These are phyloP conservation scores for Chiloscyllium plagiosum DNA, from an alignment of 2,113 vertebrate genomes.

Conservation along the genomic window DNA sequence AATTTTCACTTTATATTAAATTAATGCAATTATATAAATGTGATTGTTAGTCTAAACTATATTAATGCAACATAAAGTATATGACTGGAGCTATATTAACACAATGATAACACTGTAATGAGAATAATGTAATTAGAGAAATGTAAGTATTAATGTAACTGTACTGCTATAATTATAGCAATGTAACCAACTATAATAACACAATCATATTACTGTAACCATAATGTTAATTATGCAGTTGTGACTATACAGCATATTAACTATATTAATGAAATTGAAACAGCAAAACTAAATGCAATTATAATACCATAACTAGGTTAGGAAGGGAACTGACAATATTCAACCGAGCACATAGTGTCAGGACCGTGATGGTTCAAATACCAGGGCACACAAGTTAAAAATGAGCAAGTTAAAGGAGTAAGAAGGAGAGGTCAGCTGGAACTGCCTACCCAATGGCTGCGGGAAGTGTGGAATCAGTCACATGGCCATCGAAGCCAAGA, in stretches of 20 bases:
- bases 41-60: constrained; percentile 22
- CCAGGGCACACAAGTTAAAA: neutral
- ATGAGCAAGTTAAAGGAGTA: neutral
- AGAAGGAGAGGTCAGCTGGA: constrained; percentile 26
- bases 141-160: constrained; percentile 33
- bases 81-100: constrained; percentile 24
- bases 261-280: constrained; percentile 29
- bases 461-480: neutral
- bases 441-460: neutral
- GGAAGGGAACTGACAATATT: neutral
- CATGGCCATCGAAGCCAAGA: neutral
- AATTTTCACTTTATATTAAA: neutral
- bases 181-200: constrained; percentile 32
- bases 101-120: constrained; percentile 16
- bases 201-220: constrained; percentile 28
- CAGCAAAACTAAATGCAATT: neutral
- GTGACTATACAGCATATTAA: constrained; percentile 18
- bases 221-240: constrained; percentile 33
- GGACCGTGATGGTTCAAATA: neutral
- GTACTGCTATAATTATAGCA: constrained; percentile 3
- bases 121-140: constrained; percentile 29
- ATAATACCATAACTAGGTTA: constrained; percentile 26
- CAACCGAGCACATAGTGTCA: neutral
- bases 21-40: constrained; percentile 29
- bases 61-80: constrained; percentile 26